A percentile compares a stretch with the other conserved stretches of the same genome.
Conservation (phyloP, 2,888 invertebrate species). For the Tetheella fluctuosa region DNA sequence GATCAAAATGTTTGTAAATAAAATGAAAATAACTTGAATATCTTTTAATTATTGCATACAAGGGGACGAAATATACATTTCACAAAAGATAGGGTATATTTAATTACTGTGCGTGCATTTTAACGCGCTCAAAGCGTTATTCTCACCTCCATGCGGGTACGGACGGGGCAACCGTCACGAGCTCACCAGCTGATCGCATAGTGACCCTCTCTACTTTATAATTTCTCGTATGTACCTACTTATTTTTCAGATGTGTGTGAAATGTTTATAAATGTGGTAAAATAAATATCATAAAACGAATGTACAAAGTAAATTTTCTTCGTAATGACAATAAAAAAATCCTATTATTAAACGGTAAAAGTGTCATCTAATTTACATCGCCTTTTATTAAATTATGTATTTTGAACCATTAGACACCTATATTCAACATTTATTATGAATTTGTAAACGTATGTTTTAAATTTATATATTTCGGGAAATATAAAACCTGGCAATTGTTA, state of each 20-base stretch:
- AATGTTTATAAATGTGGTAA: background rate
- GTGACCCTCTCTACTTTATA: background rate
- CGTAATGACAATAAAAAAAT: no score
- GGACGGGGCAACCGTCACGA: background rate
- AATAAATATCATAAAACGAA: no score
- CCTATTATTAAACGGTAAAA: no score
- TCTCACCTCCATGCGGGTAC: background rate
- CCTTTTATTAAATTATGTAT: no score
- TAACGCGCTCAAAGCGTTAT: background rate
- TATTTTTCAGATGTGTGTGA: no score
- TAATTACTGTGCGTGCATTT: background rate
- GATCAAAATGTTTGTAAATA: background rate
- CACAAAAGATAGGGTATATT: background rate
- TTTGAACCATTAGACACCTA: no score
- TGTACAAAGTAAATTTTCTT: no score
- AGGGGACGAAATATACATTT: background rate
- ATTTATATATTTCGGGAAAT: no score
- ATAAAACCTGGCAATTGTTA: no score
- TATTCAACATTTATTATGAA: no score
- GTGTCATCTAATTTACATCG: no score
- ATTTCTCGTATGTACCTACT: background rate
- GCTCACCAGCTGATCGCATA: background rate
- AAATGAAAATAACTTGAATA: background rate
- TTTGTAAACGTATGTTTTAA: no score
- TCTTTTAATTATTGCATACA: background rate